These are phyloP conservation scores for Emmelina monodactyla DNA, from an alignment of 2,888 invertebrate genomes.

Conservation along the genomic window DNA sequence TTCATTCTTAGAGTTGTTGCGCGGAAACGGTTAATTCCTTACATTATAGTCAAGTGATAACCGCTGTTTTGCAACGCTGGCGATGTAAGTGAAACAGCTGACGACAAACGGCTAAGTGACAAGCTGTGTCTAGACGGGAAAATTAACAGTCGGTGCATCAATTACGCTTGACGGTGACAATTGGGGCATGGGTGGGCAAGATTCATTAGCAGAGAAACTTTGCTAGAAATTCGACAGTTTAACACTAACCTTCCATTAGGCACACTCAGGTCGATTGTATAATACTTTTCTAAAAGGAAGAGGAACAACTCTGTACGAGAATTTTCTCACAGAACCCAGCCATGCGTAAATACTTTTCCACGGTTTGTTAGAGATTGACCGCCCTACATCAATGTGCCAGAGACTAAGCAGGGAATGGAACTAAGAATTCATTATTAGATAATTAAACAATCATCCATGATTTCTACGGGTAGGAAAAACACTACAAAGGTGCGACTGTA, in stretches of 20 bases:
- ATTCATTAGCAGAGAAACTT: constrained; percentile 16
- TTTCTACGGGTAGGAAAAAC: too few relatives aligned
- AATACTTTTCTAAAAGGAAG: constrained; percentile 11
- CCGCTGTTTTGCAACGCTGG: constrained; percentile 30
- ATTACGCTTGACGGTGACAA: constrained; percentile 33
- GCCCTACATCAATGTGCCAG: constrained; percentile 24
- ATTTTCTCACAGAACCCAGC: constrained; percentile 52
- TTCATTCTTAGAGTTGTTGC: constrained; percentile 32
- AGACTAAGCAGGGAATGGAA: neutral
- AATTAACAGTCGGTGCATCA: constrained; percentile 36
- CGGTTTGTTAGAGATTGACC: constrained; percentile 44
- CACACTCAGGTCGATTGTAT: neutral
- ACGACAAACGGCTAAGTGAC: constrained; percentile 25
- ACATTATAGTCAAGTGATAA: constrained; percentile 27
- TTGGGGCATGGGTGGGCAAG: constrained; percentile 30
- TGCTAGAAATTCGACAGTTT: neutral
- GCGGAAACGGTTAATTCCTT: constrained; percentile 41
- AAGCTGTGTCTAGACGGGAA: constrained; percentile 35
- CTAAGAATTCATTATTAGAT: too few relatives aligned
- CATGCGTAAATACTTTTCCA: constrained; percentile 47
- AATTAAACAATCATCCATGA: too few relatives aligned
- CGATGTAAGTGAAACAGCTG: constrained; percentile 22
- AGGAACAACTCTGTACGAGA: constrained; percentile 36
- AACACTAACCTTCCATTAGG: too few relatives aligned
- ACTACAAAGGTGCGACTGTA: too few relatives aligned